Percentiles rank a stretch among this genome's conserved stretches.
Conservation (phyloP, 2,113 vertebrate species). For the Irena cyanogastra region DNA sequence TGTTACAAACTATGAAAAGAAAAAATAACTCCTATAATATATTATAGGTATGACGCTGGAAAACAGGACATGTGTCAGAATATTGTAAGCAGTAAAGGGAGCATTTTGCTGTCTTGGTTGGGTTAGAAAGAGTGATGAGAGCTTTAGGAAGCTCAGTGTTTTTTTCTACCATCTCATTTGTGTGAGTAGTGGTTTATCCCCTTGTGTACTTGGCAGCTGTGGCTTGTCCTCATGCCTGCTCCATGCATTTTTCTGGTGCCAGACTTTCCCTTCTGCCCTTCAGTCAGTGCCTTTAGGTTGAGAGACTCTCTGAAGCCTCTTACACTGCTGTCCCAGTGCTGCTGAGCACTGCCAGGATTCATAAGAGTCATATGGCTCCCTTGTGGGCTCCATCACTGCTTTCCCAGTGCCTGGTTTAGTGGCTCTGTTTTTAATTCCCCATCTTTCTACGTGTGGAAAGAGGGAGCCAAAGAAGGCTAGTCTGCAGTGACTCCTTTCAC, state of each 20-base stretch:
- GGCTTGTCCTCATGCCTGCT: not conserved
- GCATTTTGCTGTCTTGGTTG: not conserved
- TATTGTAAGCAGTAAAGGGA: not conserved
- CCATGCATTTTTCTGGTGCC: not conserved
- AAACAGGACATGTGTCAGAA: not conserved
- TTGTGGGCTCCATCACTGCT: not conserved
- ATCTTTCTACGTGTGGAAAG: not conserved
- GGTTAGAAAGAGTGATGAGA: not conserved
- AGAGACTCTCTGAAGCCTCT: not conserved
- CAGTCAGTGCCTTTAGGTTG: not conserved
- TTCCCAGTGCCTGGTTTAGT: not conserved
- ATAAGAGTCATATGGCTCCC: not conserved
- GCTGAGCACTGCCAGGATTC: not conserved
- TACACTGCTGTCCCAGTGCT: not conserved
- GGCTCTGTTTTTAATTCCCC: not conserved
- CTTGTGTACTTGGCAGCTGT: accelerated
- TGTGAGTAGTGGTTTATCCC: not conserved
- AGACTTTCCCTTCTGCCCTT: not conserved
- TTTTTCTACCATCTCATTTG: not conserved
- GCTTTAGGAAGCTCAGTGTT: not conserved
- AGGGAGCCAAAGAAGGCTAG: not conserved
- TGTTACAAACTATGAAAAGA: not conserved
- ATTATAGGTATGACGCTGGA: not conserved
- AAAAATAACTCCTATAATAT: not conserved
- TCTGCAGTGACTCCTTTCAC: not conserved